A percentile compares a stretch with the other conserved stretches of the same genome.
These are phyloP conservation scores for Marmota flaviventris DNA, from an alignment of 2,113 vertebrate genomes.

Conservation along the genomic window DNA sequence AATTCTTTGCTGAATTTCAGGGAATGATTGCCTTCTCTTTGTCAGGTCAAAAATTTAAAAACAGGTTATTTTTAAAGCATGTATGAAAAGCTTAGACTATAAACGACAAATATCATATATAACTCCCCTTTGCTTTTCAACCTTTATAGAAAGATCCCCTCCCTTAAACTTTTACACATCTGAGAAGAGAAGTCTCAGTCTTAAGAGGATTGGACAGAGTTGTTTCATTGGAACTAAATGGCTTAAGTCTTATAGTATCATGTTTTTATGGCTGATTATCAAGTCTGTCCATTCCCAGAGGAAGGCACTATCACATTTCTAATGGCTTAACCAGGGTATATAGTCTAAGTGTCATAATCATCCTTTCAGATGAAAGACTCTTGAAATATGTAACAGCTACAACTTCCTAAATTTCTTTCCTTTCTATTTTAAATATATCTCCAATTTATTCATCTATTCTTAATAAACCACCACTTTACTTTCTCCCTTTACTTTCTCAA, in stretches of 20 bases:
- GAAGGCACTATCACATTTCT: constrained; percentile 26
- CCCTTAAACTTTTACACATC: constrained; percentile 48
- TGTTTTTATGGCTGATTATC: neutral
- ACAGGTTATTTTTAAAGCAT: constrained; percentile 38
- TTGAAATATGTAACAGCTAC: constrained; percentile 48
- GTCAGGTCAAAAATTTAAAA: constrained; percentile 19
- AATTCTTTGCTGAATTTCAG: constrained; percentile 3
- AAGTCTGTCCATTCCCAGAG: constrained; percentile 17
- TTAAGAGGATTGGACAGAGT: neutral
- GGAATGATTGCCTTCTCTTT: neutral
- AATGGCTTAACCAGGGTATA: neutral
- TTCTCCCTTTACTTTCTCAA: neutral
- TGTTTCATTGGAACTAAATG: neutral
- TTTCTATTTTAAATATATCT: constrained; percentile 36
- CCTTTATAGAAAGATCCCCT: neutral
- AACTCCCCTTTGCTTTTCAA: constrained; percentile 40
- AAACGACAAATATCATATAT: constrained; percentile 32
- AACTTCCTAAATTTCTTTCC: constrained; percentile 39
- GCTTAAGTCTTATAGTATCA: neutral
- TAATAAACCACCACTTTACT: constrained; percentile 45
- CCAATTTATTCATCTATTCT: constrained; percentile 46
- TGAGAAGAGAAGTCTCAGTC: neutral
- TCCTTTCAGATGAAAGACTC: neutral
- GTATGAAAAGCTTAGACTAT: constrained; percentile 34
- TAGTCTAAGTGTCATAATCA: constrained; percentile 23